Percentiles rank a stretch among this genome's conserved stretches.
Conservation (phyloP, 2,113 vertebrate genomes). For the Piliocolobus tephrosceles region DNA sequence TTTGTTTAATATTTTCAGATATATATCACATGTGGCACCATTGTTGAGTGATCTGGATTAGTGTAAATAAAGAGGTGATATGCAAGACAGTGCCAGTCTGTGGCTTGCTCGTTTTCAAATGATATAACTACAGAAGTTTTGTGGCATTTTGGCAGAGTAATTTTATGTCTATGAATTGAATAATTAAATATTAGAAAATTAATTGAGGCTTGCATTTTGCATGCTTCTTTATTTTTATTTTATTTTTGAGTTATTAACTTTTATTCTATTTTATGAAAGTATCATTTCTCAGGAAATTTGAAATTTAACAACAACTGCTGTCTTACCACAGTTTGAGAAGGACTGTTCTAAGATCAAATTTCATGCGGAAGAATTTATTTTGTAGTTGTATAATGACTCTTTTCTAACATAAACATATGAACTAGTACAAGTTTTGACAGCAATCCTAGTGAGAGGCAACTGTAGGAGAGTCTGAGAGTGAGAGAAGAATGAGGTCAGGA, state of each 20-base stretch:
- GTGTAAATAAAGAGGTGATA: too few relatives aligned
- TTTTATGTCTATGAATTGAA: background rate
- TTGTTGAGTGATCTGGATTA: background rate
- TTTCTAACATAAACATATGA: background rate
- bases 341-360: background rate
- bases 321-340: background rate
- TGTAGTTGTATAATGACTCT: background rate
- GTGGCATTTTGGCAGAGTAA: background rate
- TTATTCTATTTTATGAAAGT: background rate
- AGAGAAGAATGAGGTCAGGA: background rate
- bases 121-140: background rate
- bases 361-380: background rate
- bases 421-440: background rate
- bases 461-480: background rate
- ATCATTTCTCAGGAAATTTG: background rate
- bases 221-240: background rate
- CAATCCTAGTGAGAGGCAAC: background rate
- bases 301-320: background rate
- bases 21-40: background rate
- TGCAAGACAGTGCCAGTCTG: background rate
- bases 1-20: background rate
- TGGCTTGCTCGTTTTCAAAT: background rate
- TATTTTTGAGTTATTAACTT: background rate
- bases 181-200: background rate
- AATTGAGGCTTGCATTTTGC: background rate